phyloP scores from a whole-genome alignment of 2,888 invertebrate species.

The Craniophora ligustri region DNA sequence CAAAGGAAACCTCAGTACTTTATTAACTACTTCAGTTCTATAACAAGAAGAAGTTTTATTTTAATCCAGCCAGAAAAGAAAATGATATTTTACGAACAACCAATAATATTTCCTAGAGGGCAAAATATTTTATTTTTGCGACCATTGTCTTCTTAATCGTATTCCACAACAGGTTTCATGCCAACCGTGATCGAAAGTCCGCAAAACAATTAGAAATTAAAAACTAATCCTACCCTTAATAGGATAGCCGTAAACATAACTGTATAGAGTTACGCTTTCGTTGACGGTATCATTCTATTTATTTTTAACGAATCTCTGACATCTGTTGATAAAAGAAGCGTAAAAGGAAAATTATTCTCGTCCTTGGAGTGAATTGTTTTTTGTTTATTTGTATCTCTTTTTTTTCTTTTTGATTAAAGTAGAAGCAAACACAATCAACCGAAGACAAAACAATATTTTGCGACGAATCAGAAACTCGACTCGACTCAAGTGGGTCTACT shows the following conservation, averaged over 20 bases:
- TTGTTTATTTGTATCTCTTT: slow-evolving; percentile 12
- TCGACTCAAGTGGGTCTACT: too few relatives aligned
- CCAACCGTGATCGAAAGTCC: slow-evolving; percentile 7
- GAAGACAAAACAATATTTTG: not conserved
- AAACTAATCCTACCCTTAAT: slow-evolving; percentile 26
- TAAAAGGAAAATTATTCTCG: slow-evolving; percentile 9
- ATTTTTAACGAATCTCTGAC: slow-evolving; percentile 15
- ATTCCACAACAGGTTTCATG: not conserved
- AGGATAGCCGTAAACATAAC: slow-evolving; percentile 27
- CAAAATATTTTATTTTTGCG: too few relatives aligned
- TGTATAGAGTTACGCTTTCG: slow-evolving; percentile 21
- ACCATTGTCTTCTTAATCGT: too few relatives aligned
- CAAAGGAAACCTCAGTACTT: too few relatives aligned
- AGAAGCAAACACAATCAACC: not conserved
- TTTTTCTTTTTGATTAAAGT: not conserved
- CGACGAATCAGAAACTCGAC: not conserved
- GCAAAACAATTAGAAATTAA: slow-evolving; percentile 40
- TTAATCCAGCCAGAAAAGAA: not conserved
- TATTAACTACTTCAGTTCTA: too few relatives aligned
- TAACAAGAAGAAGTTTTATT: not conserved
- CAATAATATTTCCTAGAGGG: too few relatives aligned
- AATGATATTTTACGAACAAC: not conserved
- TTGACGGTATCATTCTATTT: slow-evolving; percentile 12
- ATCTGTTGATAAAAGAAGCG: slow-evolving; percentile 9
- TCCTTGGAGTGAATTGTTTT: slow-evolving; percentile 13